Conservation (phyloP, 2,888 invertebrate species). For the Alviniconcha strummeri region DNA sequence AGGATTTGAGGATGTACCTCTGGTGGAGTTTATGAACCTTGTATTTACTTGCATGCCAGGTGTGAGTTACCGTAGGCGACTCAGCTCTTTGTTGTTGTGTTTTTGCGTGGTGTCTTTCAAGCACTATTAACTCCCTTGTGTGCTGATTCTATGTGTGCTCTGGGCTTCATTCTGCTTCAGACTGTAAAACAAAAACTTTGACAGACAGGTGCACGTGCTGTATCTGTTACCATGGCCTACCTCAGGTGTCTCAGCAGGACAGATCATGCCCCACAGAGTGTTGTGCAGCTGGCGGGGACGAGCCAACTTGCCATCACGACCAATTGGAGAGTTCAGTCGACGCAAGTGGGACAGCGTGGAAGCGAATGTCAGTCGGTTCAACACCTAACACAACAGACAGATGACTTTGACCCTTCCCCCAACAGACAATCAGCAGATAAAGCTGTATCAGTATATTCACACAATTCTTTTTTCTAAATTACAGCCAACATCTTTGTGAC, state of each 20-base stretch:
- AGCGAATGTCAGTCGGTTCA: constrained; percentile 97
- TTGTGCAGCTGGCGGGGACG: constrained; percentile 99
- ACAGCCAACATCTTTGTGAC: no score
- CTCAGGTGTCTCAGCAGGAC: constrained; percentile 99
- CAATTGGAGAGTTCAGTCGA: constrained; percentile 98
- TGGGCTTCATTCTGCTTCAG: no score
- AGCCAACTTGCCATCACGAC: constrained; percentile 98
- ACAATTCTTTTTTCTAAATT: neutral
- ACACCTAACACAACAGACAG: constrained; percentile 78
- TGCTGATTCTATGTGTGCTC: no score
- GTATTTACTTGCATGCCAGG: no score
- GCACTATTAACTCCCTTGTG: no score
- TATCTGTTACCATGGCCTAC: constrained; percentile 75
- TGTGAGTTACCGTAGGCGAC: no score
- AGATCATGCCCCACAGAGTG: constrained; percentile 99
- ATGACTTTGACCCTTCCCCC: neutral
- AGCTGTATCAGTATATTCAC: neutral
- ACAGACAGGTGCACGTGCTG: no score
- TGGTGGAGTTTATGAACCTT: no score
- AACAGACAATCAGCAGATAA: neutral
- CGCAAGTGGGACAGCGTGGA: constrained; percentile 98
- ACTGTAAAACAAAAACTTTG: no score
- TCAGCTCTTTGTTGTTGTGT: no score
- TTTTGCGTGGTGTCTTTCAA: no score
- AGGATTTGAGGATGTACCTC: no score